A percentile compares a stretch with the other conserved stretches of the same genome.
Conservation (phyloP, 2,113 vertebrate species). For the Typhlomys cinereus region DNA sequence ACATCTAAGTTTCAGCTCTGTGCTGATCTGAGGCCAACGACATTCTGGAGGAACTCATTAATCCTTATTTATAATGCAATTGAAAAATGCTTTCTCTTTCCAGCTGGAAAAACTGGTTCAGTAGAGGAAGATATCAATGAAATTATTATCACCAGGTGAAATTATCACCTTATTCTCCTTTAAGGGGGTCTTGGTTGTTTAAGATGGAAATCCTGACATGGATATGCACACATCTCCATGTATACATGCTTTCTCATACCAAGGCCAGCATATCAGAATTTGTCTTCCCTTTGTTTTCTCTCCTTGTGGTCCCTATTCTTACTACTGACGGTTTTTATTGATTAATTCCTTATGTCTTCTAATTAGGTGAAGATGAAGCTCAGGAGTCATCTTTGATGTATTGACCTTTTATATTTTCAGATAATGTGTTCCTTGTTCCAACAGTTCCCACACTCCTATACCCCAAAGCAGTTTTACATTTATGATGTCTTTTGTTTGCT, state of each 20-base stretch:
- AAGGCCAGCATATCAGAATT: neutral
- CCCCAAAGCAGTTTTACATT: neutral
- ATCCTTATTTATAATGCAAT: constrained; percentile 7
- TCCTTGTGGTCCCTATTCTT: neutral
- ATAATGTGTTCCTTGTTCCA: neutral
- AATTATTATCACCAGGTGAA: constrained; percentile 19
- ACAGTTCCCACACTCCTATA: neutral
- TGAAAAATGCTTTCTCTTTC: constrained; percentile 33
- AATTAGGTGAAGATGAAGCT: neutral
- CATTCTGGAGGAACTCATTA: constrained; percentile 1
- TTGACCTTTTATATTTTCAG: neutral
- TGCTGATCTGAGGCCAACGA: neutral
- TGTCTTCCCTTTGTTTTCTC: neutral
- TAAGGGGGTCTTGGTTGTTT: neutral
- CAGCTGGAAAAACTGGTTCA: constrained; percentile 50
- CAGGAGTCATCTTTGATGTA: neutral
- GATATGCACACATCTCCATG: neutral
- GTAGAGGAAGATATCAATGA: neutral
- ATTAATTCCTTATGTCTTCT: neutral
- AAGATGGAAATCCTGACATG: neutral
- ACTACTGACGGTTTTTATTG: neutral
- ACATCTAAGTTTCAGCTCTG: neutral
- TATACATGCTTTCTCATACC: neutral
- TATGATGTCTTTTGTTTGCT: neutral
- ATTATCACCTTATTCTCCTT: neutral